Evolutionary conservation across 2,888 invertebrate genomes (phyloP).

Genomic region (Pyrocoelia pectoralis): DNA sequence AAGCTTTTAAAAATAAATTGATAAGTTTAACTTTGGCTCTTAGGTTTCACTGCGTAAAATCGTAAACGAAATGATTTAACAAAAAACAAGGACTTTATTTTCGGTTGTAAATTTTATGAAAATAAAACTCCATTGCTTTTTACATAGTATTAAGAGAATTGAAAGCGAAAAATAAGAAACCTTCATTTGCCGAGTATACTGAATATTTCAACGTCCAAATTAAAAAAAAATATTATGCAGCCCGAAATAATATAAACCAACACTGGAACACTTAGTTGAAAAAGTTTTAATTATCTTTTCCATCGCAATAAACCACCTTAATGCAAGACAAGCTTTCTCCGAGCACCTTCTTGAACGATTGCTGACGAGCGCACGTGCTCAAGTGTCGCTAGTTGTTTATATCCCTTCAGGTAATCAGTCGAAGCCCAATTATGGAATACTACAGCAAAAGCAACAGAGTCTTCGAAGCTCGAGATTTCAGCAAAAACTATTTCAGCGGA

Average conservation of each 20-base stretch:
- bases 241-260: not conserved
- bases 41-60: not conserved
- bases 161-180: not conserved
- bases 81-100: not conserved
- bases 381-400: conserved; percentile 29
- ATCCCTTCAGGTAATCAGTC: conserved; percentile 33
- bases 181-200: not conserved
- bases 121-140: not conserved
- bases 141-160: conserved; percentile 1
- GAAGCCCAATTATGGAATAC: conserved; percentile 27
- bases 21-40: not conserved
- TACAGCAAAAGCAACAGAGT: conserved; percentile 28
- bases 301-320: conserved; percentile 19
- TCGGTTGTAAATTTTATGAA: not conserved
- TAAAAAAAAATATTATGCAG: not conserved
- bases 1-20: conserved; percentile 4
- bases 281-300: conserved; percentile 21
- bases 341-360: conserved; percentile 24
- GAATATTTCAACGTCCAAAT: not conserved
- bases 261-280: not conserved
- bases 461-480: conserved; percentile 14
- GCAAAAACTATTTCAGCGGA: conserved; percentile 14
- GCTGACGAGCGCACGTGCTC: conserved; percentile 36
- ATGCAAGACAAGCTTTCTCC: conserved; percentile 29
- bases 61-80: not conserved